These are phyloP conservation scores for Drosophila subpulchrella DNA, from an alignment of 1,140 invertebrate genomes.

Conservation along the genomic window DNA sequence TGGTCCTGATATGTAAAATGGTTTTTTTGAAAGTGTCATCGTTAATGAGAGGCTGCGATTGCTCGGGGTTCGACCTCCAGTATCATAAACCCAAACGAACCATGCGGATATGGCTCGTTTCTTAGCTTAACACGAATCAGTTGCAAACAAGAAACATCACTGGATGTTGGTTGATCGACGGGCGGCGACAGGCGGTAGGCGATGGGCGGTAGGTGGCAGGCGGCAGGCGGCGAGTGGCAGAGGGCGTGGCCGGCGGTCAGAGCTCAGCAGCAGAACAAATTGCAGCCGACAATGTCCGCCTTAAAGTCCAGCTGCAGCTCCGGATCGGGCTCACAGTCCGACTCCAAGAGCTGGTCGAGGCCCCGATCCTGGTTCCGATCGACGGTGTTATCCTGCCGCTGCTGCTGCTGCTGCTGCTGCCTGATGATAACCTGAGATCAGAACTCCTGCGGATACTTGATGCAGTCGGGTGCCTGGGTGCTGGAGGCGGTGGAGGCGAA, in stretches of 20 bases:
- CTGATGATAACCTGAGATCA: slow-evolving; percentile 84
- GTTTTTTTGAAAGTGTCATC: neutral
- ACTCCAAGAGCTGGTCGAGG: slow-evolving; percentile 30
- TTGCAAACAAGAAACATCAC: slow-evolving; percentile 83
- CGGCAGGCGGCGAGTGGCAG: slow-evolving; percentile 14
- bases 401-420: slow-evolving; percentile 49
- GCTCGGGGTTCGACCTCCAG: slow-evolving; percentile 57
- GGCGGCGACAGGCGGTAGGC: slow-evolving; percentile 62
- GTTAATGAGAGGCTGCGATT: slow-evolving; percentile 7
- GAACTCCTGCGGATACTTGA: slow-evolving; percentile 85
- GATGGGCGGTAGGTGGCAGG: slow-evolving; percentile 31
- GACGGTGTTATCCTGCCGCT: slow-evolving; percentile 17
- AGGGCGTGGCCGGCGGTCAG: slow-evolving; percentile 21
- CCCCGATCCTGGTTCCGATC: slow-evolving; percentile 26
- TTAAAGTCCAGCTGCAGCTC: slow-evolving; percentile 68
- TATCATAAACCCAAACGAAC: slow-evolving; percentile 84
- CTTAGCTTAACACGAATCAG: slow-evolving; percentile 84
- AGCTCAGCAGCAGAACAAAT: slow-evolving; percentile 73
- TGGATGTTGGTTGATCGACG: slow-evolving; percentile 77
- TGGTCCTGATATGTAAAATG: neutral
- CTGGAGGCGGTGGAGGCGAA: slow-evolving; percentile 65
- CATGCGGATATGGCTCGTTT: slow-evolving; percentile 63
- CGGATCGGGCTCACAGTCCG: slow-evolving; percentile 61
- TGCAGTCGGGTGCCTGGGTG: slow-evolving; percentile 80
- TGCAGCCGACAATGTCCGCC: slow-evolving; percentile 70